Evolutionary conservation across 2,888 invertebrate species (phyloP), one percentile per base, ranked within the genome.

Genomic region (Andrena chrysosceles): DNA sequence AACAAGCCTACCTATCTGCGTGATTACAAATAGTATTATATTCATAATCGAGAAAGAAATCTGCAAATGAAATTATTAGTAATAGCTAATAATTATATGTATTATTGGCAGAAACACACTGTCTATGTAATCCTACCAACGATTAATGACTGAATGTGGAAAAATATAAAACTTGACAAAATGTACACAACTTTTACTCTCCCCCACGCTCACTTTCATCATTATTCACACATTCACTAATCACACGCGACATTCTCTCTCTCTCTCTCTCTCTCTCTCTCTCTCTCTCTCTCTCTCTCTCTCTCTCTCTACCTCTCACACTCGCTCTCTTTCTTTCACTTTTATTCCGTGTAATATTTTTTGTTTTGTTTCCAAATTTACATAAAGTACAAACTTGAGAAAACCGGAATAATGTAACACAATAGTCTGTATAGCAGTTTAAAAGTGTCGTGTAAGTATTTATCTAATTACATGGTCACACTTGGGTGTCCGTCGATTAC

Each of bases 131-230:
- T 90, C 89, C 91, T 92, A 92, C 90, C 91, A 93, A 93, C 92
- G 91, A 93, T 93, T 91, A 91, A 92, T 93, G 93, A 93, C 93
- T 93, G 90, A 92, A 93, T 91, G 92, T 93, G 92, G 92, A 94
- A 94, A 94, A 93, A 93, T 93, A 93, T 92, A 93, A 94, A 94
- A 93, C 93, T 93, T 93, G 93, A 93, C 92, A 93, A 93, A 93
- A 93, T 91, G 89, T 93, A 94, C 93, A 93, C 91, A 90, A 91
- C 89, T 88, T 85, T 86, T 82, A 68, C 64, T 70, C 67, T 66
- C 63, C 78, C 66, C 70, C 64, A 74, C 69, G 68, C 85, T 66
- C 70, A 74, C 82, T 83, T 83, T 87, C 81, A 72, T 87, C 81
- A 72, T 62, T 54, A 81, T 26, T 63, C 84, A 86, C 80, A 72